phyloP scores from a whole-genome alignment of 2,797 vertebrate species.

The Phoeniculus purpureus region DNA sequence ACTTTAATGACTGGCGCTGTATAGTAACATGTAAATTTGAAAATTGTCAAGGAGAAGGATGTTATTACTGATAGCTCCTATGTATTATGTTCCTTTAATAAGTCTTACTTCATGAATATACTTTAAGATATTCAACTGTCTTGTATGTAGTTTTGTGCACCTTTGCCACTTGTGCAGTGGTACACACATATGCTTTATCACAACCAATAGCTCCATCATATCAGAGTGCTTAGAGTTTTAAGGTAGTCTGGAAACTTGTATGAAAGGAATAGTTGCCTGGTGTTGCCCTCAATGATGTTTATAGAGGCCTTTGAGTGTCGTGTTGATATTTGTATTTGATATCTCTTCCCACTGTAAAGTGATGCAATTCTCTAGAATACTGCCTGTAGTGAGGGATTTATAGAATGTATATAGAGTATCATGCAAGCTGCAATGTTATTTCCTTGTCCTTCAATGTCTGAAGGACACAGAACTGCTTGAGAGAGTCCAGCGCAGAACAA shows the following conservation, averaged over 20 bases:
- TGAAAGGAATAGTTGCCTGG: neutral
- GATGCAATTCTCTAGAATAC: neutral
- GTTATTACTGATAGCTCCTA: conserved; percentile 32
- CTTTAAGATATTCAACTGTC: conserved; percentile 53
- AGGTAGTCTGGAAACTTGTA: conserved; percentile 27
- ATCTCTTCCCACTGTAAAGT: neutral
- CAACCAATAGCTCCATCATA: conserved; percentile 18
- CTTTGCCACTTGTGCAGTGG: conserved; percentile 37
- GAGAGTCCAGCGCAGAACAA: no score
- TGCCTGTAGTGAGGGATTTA: neutral
- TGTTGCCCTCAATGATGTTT: neutral
- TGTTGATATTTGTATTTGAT: neutral
- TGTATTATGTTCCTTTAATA: conserved; percentile 44
- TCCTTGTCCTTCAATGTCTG: neutral
- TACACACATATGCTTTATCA: conserved; percentile 27
- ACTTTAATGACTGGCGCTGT: conserved; percentile 4
- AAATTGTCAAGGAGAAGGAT: conserved; percentile 18
- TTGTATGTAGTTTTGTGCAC: conserved; percentile 57
- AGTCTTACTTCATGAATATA: conserved; percentile 42
- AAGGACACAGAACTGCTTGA: neutral
- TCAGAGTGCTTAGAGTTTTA: conserved; percentile 30
- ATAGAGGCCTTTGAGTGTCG: neutral
- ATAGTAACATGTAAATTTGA: neutral
- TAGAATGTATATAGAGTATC: neutral
- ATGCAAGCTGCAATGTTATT: neutral